Percentiles rank a stretch among this genome's conserved stretches.
These are phyloP conservation scores for Corapipo altera DNA, from an alignment of 2,113 vertebrate genomes.

Conservation along the genomic window DNA sequence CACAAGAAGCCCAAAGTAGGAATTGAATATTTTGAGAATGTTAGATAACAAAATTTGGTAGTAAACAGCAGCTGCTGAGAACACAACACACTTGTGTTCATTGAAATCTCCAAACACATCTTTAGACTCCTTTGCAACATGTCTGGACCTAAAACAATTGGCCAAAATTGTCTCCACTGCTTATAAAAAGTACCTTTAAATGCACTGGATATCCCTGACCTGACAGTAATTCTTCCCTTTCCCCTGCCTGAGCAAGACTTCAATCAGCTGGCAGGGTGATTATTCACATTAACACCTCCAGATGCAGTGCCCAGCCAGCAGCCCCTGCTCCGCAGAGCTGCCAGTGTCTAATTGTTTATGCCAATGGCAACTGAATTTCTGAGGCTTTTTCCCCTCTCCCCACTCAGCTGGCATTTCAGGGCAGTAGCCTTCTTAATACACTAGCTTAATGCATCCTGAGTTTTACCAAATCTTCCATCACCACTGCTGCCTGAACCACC, in stretches of 20 bases:
- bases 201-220: not conserved
- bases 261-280: not conserved
- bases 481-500: not conserved
- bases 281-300: not conserved
- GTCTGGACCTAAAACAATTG: not conserved
- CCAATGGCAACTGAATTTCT: not conserved
- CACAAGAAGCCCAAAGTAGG: not conserved
- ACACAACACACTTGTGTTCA: not conserved
- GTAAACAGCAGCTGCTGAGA: not conserved
- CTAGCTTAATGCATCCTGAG: slow-evolving; percentile 36
- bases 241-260: not conserved
- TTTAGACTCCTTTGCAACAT: not conserved
- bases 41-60: not conserved
- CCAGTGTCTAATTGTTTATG: not conserved
- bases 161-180: not conserved
- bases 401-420: not conserved
- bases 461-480: not conserved
- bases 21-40: not conserved
- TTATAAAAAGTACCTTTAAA: not conserved
- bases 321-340: not conserved
- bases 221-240: not conserved
- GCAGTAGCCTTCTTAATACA: not conserved
- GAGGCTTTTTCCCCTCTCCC: not conserved
- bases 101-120: not conserved
- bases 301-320: not conserved